phyloP scores from a whole-genome alignment of 2,888 invertebrate genomes.

The Agonopterix alstromeriana region DNA sequence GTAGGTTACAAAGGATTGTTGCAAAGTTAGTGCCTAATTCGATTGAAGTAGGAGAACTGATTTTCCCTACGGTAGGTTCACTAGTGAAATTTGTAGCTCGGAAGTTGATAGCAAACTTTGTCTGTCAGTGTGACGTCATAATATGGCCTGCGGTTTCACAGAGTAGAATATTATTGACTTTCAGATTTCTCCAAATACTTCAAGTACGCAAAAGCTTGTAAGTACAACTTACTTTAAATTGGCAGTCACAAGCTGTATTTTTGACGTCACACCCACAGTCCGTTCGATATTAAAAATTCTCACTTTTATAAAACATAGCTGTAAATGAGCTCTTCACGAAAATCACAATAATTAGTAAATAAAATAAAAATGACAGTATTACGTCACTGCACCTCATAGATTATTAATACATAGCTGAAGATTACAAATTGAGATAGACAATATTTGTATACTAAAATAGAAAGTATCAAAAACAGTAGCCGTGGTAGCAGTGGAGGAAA shows the following conservation, averaged over 20 bases:
- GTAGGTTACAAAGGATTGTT: too few species aligned
- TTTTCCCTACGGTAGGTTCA: conserved; percentile 9
- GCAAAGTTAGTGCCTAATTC: too few species aligned
- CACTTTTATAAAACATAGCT: conserved; percentile 38
- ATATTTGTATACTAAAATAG: neutral
- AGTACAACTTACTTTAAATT: too few species aligned
- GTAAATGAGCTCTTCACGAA: conserved; percentile 33
- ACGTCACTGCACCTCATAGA: conserved; percentile 28
- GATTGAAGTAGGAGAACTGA: conserved; percentile 18
- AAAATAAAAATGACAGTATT: conserved; percentile 30
- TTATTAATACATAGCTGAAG: too few species aligned
- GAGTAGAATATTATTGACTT: too few species aligned
- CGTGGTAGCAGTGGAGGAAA: too few species aligned
- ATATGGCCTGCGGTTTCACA: too few species aligned
- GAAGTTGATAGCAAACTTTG: neutral
- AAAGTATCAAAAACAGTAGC: neutral
- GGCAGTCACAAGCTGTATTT: too few species aligned
- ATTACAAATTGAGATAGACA: neutral
- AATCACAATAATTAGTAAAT: conserved; percentile 34
- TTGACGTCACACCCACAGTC: neutral
- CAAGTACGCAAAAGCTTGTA: too few species aligned
- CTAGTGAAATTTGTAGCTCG: neutral
- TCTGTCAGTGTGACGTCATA: neutral
- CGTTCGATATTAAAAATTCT: conserved; percentile 16
- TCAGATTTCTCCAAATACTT: too few species aligned